Evolutionary conservation across 2,113 vertebrate species (phyloP).

Genomic region (Noturus placidus): DNA sequence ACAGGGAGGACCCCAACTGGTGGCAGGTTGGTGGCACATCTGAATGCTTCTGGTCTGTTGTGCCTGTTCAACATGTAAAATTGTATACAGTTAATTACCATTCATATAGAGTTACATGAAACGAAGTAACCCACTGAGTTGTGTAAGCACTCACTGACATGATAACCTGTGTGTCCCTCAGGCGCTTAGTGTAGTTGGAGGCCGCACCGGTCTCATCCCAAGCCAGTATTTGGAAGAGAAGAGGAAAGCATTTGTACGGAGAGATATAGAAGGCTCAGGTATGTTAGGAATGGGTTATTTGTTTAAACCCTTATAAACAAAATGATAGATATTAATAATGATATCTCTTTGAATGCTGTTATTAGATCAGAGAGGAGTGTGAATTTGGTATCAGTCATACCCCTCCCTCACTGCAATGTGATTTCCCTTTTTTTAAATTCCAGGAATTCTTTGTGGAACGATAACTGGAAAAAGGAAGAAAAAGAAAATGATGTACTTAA

Average conservation of each 20-base stretch:
- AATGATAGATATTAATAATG: not conserved
- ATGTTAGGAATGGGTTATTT: constrained; percentile 43
- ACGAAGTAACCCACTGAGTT: not conserved
- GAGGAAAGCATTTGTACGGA: constrained; percentile 96
- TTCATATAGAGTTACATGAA: not conserved
- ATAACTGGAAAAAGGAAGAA: constrained; percentile 92
- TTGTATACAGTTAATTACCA: not conserved
- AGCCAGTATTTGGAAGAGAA: constrained; percentile 98
- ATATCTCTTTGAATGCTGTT: not conserved
- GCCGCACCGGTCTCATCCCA: constrained; percentile 91
- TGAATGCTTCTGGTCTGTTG: not conserved
- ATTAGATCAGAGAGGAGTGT: not conserved
- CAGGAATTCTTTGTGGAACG: constrained; percentile 92
- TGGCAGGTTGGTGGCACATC: constrained; percentile 85
- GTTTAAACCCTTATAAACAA: not conserved
- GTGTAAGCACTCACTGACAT: not conserved
- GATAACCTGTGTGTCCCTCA: constrained; percentile 53
- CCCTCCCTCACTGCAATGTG: not conserved
- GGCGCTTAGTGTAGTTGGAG: constrained; percentile 88
- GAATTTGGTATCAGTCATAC: not conserved
- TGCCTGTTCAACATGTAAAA: not conserved
- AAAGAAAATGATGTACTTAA: constrained; percentile 99
- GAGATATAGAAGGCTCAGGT: constrained; percentile 87
- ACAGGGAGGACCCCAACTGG: constrained; percentile 96
- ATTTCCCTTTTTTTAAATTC: not conserved